Conservation (phyloP, 2,113 vertebrate species). For the Erythrolamprus reginae region DNA sequence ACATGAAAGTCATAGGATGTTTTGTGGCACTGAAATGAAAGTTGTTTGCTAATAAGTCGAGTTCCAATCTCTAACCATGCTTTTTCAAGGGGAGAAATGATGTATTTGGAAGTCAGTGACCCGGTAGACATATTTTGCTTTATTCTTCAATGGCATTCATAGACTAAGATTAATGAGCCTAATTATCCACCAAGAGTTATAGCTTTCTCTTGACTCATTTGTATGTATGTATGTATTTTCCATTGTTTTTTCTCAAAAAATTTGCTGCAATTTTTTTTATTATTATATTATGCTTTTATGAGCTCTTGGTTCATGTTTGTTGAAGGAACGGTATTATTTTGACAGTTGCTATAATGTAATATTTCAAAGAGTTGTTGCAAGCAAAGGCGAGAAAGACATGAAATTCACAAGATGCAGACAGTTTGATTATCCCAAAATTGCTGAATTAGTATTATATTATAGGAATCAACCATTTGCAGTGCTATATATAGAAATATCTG, state of each 20-base stretch:
- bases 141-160: neutral
- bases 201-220: neutral
- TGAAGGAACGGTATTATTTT: neutral
- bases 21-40: neutral
- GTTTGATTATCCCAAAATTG: neutral
- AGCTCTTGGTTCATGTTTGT: neutral
- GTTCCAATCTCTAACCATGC: neutral
- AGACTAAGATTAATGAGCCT: neutral
- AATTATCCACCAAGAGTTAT: neutral
- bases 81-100: neutral
- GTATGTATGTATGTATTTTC: neutral
- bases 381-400: neutral
- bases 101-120: neutral
- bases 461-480: neutral
- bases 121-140: too few relatives aligned
- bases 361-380: neutral
- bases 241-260: neutral
- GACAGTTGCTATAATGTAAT: neutral
- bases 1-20: neutral
- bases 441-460: neutral
- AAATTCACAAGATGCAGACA: neutral
- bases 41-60: neutral
- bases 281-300: neutral
- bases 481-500: neutral
- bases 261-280: neutral